Conservation (phyloP, 1,140 invertebrate species). For the Elysia chlorotica region DNA sequence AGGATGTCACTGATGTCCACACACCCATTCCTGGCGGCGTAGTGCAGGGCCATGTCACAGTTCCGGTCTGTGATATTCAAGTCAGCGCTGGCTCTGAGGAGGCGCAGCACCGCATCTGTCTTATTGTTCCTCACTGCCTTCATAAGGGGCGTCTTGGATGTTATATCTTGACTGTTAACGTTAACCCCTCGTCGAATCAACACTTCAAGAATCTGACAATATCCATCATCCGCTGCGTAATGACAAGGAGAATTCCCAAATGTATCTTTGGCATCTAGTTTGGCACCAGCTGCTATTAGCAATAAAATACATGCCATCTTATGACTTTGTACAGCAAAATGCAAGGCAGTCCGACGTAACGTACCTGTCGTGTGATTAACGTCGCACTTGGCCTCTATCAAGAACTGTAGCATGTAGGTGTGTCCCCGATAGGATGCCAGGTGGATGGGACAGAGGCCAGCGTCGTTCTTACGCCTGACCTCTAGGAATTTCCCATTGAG, state of each 20-base stretch:
- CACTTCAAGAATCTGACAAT: constrained; percentile 57
- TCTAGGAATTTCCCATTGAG: constrained; percentile 60
- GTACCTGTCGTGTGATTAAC: constrained; percentile 58
- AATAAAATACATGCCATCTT: constrained; percentile 59
- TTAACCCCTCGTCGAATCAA: constrained; percentile 54
- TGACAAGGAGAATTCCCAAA: constrained; percentile 61
- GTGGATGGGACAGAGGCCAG: constrained; percentile 59
- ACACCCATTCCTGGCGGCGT: constrained; percentile 57
- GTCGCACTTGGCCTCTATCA: constrained; percentile 60
- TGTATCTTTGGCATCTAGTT: constrained; percentile 59
- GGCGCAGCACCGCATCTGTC: constrained; percentile 52
- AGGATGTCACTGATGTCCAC: constrained; percentile 54
- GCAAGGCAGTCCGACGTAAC: constrained; percentile 53
- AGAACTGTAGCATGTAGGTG: constrained; percentile 59
- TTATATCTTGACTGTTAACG: constrained; percentile 60
- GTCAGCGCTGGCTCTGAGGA: constrained; percentile 63
- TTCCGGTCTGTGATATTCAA: constrained; percentile 95
- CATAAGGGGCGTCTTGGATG: constrained; percentile 61
- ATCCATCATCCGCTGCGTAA: constrained; percentile 61
- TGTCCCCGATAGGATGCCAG: constrained; percentile 59
- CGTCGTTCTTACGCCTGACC: constrained; percentile 59
- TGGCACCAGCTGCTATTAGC: constrained; percentile 55
- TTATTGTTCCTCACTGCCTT: constrained; percentile 61
- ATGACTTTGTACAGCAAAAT: constrained; percentile 59
- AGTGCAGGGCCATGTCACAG: constrained; percentile 91